Base-by-base conservation (phyloP, 2,797 vertebrate species). In the Hypotaenidia philippensis region DNA sequence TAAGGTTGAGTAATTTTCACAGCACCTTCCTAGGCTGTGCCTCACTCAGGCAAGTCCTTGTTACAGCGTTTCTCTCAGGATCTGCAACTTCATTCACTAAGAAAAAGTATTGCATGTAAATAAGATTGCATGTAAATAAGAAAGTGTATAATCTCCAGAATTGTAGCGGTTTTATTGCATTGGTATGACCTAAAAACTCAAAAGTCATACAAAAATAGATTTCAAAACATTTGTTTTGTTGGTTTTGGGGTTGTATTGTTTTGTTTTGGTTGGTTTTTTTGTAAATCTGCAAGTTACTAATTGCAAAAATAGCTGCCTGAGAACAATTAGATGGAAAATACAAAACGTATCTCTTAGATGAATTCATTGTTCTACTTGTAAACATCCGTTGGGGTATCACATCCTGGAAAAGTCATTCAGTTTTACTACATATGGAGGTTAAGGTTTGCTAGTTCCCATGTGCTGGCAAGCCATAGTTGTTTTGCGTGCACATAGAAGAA, bases 301-400 rank as follows among this genome's bases (percentile, higher is more conserved):
- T 93, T 94, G 59, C 80, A 96, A 65, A 97, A 97, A 97, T 97
- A 97, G 79, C 85, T 94, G 77, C 78, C 66, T 91, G 79, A 94
- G 93, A 97, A 97, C 78, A 97, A 97, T 93, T 88, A 94, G n/a
- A 29, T 92, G 94, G 90, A 94, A 96, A 96, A 89, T 63, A 72
- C n/a, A 87, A 93, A 96, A 70, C 15, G 2, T 96, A 96, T 94
- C 78, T 97, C 87, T 89, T 68, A 77, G 94, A 90, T 92, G 84
- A 97, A 94, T 97, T 93, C 75, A 91, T 92, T 97, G 94, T 95
- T 97, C 94, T 96, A 60, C 84, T 96, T 96, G 96, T 97, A 98
- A 97, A 96, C 69, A 93, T 91, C 89, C 36, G 6, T 27, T 59
- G 41, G 82, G 50, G 45, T 97, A 92, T 90, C 93, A 93, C 93